Conservation (phyloP, 2,797 vertebrate species). For the Cirrhinus molitorella region DNA sequence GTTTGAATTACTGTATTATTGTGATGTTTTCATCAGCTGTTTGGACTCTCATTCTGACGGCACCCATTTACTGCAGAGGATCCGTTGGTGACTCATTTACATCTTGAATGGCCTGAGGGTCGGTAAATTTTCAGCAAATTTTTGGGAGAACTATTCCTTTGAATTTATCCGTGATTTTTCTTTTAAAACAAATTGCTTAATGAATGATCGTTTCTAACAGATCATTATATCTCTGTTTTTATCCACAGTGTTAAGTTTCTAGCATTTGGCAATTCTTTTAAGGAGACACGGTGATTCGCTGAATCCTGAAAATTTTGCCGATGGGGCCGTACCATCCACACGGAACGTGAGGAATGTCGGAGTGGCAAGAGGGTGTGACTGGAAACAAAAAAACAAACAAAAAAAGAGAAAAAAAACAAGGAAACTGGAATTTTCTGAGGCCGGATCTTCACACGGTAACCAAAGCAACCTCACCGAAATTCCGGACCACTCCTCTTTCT, state of each 20-base stretch:
- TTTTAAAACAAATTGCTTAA: not conserved
- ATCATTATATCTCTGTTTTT: constrained; percentile 74
- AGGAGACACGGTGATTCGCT: constrained; percentile 75
- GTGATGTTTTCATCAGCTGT: not conserved
- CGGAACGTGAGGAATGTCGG: constrained; percentile 73
- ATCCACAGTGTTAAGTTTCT: constrained; percentile 88
- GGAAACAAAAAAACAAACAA: constrained; percentile 56
- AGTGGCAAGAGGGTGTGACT: constrained; percentile 73
- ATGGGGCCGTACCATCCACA: constrained; percentile 73
- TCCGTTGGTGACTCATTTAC: not conserved
- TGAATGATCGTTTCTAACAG: constrained; percentile 46
- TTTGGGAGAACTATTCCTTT: constrained; percentile 16
- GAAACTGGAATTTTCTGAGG: constrained; percentile 58
- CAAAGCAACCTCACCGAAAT: constrained; percentile 85
- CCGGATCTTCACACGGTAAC: constrained; percentile 82
- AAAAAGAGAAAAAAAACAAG: constrained; percentile 54
- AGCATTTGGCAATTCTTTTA: constrained; percentile 80
- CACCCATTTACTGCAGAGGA: not conserved
- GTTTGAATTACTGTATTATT: not conserved
- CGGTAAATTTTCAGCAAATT: not conserved
- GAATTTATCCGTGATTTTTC: not conserved
- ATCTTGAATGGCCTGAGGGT: not conserved
- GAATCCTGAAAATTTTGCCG: constrained; percentile 78
- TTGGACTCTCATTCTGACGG: not conserved
- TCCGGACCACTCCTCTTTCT: constrained; percentile 74